Evolutionary conservation across 2,113 vertebrate genomes (phyloP).

Genomic region (cat (Felis catus)): DNA sequence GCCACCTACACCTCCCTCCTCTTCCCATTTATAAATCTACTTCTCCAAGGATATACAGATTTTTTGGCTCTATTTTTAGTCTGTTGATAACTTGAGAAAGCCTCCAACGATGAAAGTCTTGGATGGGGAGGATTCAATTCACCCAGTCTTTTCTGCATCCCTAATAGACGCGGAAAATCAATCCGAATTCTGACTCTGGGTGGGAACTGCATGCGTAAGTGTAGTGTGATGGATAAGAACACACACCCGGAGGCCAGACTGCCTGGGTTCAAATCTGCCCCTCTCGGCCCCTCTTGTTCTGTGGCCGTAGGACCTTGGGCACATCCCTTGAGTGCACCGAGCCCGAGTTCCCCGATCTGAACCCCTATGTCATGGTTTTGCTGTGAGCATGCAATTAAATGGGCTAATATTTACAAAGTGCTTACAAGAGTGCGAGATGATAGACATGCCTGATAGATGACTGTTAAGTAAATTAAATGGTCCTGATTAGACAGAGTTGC

Average conservation of each 20-base stretch:
- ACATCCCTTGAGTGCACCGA: background rate
- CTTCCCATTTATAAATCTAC: background rate
- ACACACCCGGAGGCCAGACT: background rate
- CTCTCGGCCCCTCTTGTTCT: background rate
- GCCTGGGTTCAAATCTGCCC: background rate
- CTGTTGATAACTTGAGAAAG: conserved; percentile 39
- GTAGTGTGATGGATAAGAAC: background rate
- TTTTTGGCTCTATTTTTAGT: background rate
- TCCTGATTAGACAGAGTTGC: background rate
- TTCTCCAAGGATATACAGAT: background rate
- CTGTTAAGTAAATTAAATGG: background rate
- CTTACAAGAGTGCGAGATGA: background rate
- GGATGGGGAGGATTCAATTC: background rate
- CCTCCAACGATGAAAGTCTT: background rate
- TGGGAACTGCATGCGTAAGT: background rate
- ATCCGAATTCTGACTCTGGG: background rate
- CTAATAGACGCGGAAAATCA: background rate
- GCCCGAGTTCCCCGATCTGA: background rate
- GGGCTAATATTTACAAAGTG: background rate
- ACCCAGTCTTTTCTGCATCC: conserved; percentile 20
- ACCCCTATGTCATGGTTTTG: background rate
- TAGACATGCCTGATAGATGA: background rate
- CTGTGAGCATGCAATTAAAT: background rate
- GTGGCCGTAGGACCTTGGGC: accelerated
- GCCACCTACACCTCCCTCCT: background rate